phyloP scores from a whole-genome alignment of 2,888 invertebrate species.

The Dascillus cervinus region DNA sequence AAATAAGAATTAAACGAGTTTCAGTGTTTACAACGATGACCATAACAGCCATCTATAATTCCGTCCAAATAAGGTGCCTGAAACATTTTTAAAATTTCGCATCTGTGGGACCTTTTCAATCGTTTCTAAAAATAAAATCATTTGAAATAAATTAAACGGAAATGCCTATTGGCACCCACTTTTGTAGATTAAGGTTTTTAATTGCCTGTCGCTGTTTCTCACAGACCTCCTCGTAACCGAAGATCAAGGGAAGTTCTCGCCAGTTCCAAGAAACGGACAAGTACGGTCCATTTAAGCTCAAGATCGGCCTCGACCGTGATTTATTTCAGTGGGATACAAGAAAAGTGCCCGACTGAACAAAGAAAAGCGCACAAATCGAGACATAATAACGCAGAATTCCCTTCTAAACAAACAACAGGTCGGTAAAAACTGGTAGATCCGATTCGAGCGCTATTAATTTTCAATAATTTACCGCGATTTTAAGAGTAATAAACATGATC shows the following conservation, averaged over 20 bases:
- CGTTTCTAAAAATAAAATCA: no score
- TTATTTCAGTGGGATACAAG: slow-evolving; percentile 8
- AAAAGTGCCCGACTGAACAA: slow-evolving; percentile 10
- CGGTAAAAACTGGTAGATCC: slow-evolving; percentile 11
- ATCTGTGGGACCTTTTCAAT: no score
- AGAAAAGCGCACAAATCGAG: slow-evolving; percentile 2
- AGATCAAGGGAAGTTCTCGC: background rate
- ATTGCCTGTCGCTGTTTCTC: no score
- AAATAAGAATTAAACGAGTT: no score
- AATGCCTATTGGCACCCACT: no score
- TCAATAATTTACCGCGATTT: slow-evolving; percentile 9
- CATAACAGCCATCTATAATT: no score
- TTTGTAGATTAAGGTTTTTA: no score
- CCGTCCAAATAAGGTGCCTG: no score
- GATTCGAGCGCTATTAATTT: slow-evolving; percentile 7
- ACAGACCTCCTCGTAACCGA: background rate
- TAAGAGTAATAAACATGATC: slow-evolving; percentile 9
- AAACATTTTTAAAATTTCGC: no score
- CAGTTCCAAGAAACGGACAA: slow-evolving; percentile 9
- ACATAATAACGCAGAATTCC: background rate
- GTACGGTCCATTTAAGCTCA: slow-evolving; percentile 9
- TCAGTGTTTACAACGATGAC: no score
- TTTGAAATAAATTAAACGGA: no score
- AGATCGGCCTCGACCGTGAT: slow-evolving; percentile 12
- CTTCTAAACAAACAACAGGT: slow-evolving; percentile 8